These are phyloP conservation scores for Caenorhabditis sp. DNA, from an alignment of 2,888 invertebrate species.

Conservation along the genomic window DNA sequence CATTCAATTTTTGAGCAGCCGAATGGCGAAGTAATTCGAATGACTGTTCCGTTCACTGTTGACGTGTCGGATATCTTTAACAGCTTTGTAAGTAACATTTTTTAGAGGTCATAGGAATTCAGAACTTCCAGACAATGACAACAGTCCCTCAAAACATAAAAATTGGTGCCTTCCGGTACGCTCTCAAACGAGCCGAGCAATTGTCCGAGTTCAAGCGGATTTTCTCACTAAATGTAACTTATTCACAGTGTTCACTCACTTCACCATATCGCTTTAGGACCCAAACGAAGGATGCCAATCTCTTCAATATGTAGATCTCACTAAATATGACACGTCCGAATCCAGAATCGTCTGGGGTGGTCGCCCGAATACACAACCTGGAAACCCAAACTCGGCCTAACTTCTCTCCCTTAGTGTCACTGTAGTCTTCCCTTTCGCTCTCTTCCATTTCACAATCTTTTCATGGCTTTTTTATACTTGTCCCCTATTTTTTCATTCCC, in stretches of 20 bases:
- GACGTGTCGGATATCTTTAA: slow-evolving; percentile 11
- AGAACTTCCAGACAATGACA: neutral
- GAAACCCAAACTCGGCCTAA: neutral
- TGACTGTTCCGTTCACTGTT: slow-evolving; percentile 35
- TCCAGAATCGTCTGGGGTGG: slow-evolving; percentile 2
- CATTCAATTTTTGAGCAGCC: neutral
- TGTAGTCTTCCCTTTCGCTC: neutral
- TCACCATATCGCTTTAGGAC: slow-evolving; percentile 1
- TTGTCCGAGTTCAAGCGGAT: neutral
- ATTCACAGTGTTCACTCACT: too few species aligned
- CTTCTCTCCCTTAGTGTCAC: neutral
- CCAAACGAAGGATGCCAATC: neutral
- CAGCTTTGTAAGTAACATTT: slow-evolving; percentile 7
- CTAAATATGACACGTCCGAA: neutral
- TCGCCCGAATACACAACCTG: neutral
- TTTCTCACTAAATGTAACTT: slow-evolving; percentile 7
- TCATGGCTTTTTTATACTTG: neutral
- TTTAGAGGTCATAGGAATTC: neutral
- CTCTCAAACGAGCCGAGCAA: neutral
- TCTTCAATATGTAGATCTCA: neutral
- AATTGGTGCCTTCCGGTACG: neutral
- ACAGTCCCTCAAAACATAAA: neutral
- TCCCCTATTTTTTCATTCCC: neutral
- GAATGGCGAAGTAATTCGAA: neutral
- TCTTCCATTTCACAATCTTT: neutral